Evolutionary conservation across 2,113 vertebrate genomes (phyloP), one percentile per base, ranked within the genome.

Genomic region (Tinamus guttatus): DNA sequence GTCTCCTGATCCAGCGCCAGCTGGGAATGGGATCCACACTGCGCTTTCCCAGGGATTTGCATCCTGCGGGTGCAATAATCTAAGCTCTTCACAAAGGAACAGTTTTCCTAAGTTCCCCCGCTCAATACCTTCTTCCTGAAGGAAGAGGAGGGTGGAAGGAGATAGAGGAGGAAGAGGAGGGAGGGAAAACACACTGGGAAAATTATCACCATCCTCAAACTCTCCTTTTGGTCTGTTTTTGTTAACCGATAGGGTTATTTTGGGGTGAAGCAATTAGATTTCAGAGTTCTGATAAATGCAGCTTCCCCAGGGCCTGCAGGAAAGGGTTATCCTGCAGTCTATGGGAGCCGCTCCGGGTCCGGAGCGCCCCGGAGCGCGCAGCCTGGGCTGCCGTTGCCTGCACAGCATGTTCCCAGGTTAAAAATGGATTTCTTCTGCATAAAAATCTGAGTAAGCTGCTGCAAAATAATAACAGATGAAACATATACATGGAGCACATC

Each of bases 381-480:
- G 47, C 34, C n/a, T 3, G n/a, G 7, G 7, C 28, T 45, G 51
- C 70, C 67, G 17, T 11, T 1, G 40, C 51, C 49, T 4, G 30
- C 59, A 36, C 38, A 52, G 62, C 40, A 25, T 28, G 71, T 5
- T 25, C 28, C 34, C 28, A 6, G 38, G 22, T 68, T 49, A 84
- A 90, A 91, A 95, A 79, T 16, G 27, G 16, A 40, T 64, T 68
- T 52, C 16, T 70, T 95, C 68, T 75, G 52, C 64, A 9, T 64
- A 36, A 81, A 96, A 94, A 89, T 87, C 78, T 8, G 47, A 54
- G n/a, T 65, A 89, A 47, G 45, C 63, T 86, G 80, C 83, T 84
- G 83, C 71, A 47, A 69, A 96, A 70, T 67, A 77, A 78, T 36
- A 58, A 36, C 30, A 90, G 83, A 22, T 45, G 89, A 77, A 82